Evolutionary conservation across 2,797 vertebrate genomes (phyloP).

Genomic region (Chiroxiphia lanceolata): DNA sequence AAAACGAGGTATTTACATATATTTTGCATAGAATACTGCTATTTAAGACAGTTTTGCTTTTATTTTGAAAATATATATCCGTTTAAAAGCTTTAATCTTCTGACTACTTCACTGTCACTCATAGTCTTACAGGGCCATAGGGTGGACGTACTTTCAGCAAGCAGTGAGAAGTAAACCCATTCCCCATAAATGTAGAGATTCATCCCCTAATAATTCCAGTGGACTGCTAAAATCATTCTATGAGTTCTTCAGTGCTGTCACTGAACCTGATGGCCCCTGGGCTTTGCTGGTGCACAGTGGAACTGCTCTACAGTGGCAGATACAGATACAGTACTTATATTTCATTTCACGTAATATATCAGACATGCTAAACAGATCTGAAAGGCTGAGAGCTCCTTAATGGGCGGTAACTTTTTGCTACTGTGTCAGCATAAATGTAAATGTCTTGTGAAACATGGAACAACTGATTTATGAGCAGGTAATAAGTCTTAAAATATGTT

Average conservation of each 20-base stretch:
- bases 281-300: background rate
- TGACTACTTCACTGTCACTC: background rate
- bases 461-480: background rate
- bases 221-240: background rate
- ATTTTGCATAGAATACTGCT: background rate
- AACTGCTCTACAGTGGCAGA: background rate
- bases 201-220: background rate
- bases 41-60: background rate
- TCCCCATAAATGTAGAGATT: background rate
- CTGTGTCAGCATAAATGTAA: background rate
- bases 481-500: conserved; percentile 11
- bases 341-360: background rate
- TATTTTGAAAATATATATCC: background rate
- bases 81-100: background rate
- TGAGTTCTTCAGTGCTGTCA: background rate
- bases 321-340: background rate
- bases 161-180: background rate
- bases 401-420: background rate
- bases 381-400: conserved; percentile 20
- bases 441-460: conserved; percentile 1
- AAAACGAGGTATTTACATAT: background rate
- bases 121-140: background rate
- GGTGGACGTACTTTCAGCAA: background rate
- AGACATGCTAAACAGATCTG: conserved; percentile 1
- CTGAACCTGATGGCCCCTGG: background rate